Conservation (phyloP, 2,113 vertebrate species). For the Brachirus orientalis region DNA sequence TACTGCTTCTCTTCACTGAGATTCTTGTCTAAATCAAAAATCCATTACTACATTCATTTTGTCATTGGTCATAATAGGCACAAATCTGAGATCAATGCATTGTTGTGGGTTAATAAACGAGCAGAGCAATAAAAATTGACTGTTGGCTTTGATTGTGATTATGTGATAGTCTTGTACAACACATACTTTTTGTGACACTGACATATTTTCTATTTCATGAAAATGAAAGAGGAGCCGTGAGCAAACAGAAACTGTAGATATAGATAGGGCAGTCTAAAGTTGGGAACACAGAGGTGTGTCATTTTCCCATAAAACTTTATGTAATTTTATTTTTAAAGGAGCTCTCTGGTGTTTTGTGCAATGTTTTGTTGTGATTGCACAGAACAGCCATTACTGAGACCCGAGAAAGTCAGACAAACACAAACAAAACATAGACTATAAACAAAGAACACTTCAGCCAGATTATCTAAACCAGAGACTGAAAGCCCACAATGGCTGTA, state of each 20-base stretch:
- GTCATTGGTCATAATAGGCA: slow-evolving; percentile 47
- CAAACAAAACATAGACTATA: neutral
- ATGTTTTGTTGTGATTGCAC: neutral
- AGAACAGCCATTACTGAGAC: too few relatives aligned
- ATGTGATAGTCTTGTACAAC: slow-evolving; percentile 39
- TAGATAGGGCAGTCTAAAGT: too few relatives aligned
- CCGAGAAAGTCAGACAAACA: neutral
- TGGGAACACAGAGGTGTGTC: neutral
- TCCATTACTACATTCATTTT: slow-evolving; percentile 62
- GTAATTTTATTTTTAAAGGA: neutral
- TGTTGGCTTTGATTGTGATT: slow-evolving; percentile 43
- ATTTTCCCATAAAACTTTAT: neutral
- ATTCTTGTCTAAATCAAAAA: slow-evolving; percentile 62
- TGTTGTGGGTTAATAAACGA: slow-evolving; percentile 52
- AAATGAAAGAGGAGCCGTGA: neutral
- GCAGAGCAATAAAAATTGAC: slow-evolving; percentile 46
- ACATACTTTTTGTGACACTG: slow-evolving; percentile 16
- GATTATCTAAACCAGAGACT: slow-evolving; percentile 1
- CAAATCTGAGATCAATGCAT: slow-evolving; percentile 60
- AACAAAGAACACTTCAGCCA: neutral
- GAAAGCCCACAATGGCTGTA: too few relatives aligned
- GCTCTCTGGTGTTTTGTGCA: neutral
- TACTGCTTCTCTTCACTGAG: slow-evolving; percentile 39
- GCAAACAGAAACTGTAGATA: neutral
- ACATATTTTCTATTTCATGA: slow-evolving; percentile 6